These are phyloP conservation scores for Pipra filicauda DNA, from an alignment of 2,113 vertebrate genomes.

Conservation along the genomic window DNA sequence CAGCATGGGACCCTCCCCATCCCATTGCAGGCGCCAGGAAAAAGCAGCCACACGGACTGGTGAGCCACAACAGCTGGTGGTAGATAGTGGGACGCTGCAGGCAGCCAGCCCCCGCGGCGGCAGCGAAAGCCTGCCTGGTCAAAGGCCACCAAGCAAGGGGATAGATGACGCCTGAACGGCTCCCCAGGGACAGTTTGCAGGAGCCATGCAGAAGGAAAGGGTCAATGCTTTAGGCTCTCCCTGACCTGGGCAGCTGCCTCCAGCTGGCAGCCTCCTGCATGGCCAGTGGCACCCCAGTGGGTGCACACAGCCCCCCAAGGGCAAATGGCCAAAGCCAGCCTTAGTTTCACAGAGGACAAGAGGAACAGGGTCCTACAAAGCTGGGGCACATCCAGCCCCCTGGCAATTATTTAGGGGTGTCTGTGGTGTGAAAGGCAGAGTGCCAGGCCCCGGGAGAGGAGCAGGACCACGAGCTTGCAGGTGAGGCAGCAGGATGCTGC, in stretches of 20 bases:
- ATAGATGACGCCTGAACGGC: neutral
- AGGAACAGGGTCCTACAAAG: neutral
- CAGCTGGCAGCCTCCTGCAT: neutral
- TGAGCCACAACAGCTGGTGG: slow-evolving; percentile 7
- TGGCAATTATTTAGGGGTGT: neutral
- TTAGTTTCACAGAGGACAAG: neutral
- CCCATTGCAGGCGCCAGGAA: neutral
- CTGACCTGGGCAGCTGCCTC: neutral
- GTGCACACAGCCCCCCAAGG: rapidly evolving
- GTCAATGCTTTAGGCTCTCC: neutral
- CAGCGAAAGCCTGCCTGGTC: neutral
- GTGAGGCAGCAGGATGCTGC: neutral
- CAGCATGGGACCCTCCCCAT: neutral
- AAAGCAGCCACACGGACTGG: neutral
- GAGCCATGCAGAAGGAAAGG: neutral
- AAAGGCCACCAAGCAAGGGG: neutral
- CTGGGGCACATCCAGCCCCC: neutral
- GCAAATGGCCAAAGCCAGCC: neutral
- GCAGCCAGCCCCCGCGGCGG: neutral
- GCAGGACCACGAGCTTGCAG: rapidly evolving
- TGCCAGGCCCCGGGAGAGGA: neutral
- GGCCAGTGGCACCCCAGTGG: neutral
- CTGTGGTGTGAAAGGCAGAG: neutral
- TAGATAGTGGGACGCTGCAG: slow-evolving; percentile 7
- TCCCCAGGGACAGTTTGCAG: neutral